phyloP scores from a whole-genome alignment of 2,113 vertebrate species.

The Peromyscus californicus region DNA sequence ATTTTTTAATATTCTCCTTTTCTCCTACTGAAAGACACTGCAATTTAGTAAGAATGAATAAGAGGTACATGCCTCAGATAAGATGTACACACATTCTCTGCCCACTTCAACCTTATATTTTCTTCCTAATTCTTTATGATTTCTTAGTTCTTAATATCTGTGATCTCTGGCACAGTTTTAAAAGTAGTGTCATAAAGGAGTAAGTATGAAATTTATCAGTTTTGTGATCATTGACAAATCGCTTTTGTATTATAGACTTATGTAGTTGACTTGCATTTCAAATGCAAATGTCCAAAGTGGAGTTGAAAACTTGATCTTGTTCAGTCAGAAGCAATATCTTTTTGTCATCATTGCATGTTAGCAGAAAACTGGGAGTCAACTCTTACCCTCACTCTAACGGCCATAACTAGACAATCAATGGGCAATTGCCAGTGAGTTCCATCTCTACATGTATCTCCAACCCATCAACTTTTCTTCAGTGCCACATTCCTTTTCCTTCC shows the following conservation, averaged over 20 bases:
- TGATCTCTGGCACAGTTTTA: neutral
- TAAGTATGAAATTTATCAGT: neutral
- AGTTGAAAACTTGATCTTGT: neutral
- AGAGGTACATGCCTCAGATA: neutral
- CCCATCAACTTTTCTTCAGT: neutral
- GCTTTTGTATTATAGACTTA: neutral
- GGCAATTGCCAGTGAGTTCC: neutral
- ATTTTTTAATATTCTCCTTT: neutral
- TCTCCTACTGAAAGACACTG: neutral
- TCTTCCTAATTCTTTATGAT: neutral
- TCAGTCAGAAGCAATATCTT: neutral
- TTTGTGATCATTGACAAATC: neutral
- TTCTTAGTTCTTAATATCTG: conserved; percentile 37
- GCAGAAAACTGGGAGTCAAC: neutral
- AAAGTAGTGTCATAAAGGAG: neutral
- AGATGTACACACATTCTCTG: neutral
- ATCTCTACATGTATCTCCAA: neutral
- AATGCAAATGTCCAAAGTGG: neutral
- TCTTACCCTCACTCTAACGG: neutral
- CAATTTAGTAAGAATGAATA: neutral
- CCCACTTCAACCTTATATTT: neutral
- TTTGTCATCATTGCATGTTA: neutral
- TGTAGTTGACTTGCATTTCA: neutral
- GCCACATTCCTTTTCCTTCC: neutral
- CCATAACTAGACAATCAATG: neutral